Evolutionary conservation across 2,113 vertebrate genomes (phyloP).

Genomic region (Dicaeum eximium): DNA sequence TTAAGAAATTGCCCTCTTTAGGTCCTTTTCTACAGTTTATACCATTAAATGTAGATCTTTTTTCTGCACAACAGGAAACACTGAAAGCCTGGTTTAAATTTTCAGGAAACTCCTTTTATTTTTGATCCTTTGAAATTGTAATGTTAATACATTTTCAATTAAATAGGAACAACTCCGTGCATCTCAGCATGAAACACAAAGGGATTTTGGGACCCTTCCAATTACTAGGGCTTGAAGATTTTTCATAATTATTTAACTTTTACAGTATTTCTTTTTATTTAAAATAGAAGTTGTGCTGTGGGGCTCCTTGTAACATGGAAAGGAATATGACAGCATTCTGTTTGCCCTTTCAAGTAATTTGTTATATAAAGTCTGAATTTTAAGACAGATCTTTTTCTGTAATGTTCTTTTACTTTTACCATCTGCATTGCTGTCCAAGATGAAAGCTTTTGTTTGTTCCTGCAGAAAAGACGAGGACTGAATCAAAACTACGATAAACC

Average conservation of each 20-base stretch:
- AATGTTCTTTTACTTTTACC: neutral
- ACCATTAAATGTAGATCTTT: conserved; percentile 57
- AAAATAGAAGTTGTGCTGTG: conserved; percentile 8
- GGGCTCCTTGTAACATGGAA: neutral
- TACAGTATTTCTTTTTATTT: conserved; percentile 15
- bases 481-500: neutral
- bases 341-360: neutral
- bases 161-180: conserved; percentile 46
- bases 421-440: neutral
- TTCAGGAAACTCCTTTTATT: conserved; percentile 62
- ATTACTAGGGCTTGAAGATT: conserved; percentile 29
- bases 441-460: neutral
- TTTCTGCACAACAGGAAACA: conserved; percentile 55
- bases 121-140: conserved; percentile 55
- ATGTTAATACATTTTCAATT: conserved; percentile 65
- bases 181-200: conserved; percentile 55
- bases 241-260: conserved; percentile 53
- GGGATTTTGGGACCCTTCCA: conserved; percentile 47
- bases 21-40: conserved; percentile 44
- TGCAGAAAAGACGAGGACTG: neutral
- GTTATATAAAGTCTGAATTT: neutral
- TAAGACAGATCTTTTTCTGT: neutral
- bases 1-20: conserved; percentile 52
- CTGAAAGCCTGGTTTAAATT: conserved; percentile 53
- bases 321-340: neutral